Evolutionary conservation across 2,888 invertebrate genomes (phyloP).

Genomic region (Leptogaster cylindrica): DNA sequence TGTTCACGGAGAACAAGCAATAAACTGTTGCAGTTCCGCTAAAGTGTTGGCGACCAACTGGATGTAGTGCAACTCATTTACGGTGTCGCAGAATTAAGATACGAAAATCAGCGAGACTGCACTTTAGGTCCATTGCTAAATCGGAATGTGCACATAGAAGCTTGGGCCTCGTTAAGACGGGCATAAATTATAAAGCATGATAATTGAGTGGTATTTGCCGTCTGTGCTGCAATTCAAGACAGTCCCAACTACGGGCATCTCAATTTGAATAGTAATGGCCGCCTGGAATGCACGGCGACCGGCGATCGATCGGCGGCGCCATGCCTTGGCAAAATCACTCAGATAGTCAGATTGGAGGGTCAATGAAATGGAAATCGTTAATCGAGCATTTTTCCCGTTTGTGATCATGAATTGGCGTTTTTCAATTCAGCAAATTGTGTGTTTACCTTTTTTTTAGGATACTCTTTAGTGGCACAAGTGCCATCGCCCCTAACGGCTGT

Average conservation of each 20-base stretch:
- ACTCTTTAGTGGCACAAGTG: too few relatives aligned
- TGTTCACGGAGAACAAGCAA: too few relatives aligned
- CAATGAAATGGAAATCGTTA: conserved; percentile 24
- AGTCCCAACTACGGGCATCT: conserved; percentile 7
- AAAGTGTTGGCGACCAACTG: too few relatives aligned
- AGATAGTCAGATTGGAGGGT: not conserved
- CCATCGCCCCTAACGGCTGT: too few relatives aligned
- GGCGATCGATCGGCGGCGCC: not conserved
- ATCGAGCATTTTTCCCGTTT: not conserved
- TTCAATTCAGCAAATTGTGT: too few relatives aligned
- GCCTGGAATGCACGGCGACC: not conserved
- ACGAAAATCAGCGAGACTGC: not conserved
- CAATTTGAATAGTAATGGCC: not conserved
- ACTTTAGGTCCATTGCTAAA: not conserved
- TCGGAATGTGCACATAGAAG: conserved; percentile 3
- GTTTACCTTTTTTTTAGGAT: too few relatives aligned
- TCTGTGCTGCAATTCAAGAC: not conserved
- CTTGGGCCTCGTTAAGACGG: not conserved
- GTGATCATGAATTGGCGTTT: too few relatives aligned
- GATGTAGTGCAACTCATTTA: too few relatives aligned
- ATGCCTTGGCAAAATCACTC: not conserved
- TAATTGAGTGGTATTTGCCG: not conserved
- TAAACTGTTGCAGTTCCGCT: too few relatives aligned
- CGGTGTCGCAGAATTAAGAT: not conserved
- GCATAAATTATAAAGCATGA: not conserved